Evolutionary conservation across 1,140 invertebrate genomes (phyloP).

Genomic region (Pectinophora gossypiella): DNA sequence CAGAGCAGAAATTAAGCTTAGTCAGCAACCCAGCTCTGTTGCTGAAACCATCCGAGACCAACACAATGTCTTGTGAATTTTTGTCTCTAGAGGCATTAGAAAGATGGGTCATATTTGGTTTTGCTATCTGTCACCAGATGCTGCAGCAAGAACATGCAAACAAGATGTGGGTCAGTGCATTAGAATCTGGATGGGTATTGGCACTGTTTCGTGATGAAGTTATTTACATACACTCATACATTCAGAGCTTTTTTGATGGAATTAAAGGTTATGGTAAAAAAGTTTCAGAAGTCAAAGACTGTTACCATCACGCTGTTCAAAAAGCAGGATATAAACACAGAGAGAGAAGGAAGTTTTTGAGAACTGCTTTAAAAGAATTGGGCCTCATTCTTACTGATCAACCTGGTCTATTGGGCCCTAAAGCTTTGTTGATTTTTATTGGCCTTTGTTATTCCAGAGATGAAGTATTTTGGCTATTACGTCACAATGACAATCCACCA

Average conservation of each 20-base stretch:
- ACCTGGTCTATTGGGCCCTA: conserved; percentile 96
- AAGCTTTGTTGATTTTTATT: conserved; percentile 98
- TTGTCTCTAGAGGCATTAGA: conserved; percentile 96
- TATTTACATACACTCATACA: conserved; percentile 95
- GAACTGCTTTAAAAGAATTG: conserved; percentile 96
- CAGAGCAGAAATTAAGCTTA: conserved; percentile 95
- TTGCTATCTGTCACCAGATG: conserved; percentile 92
- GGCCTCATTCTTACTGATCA: conserved; percentile 97
- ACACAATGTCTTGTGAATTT: conserved; percentile 98
- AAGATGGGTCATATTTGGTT: conserved; percentile 97
- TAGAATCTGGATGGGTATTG: conserved; percentile 96
- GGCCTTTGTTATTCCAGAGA: conserved; percentile 95
- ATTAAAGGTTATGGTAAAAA: conserved; percentile 96
- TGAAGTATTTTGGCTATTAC: conserved; percentile 97
- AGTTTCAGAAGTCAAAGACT: conserved; percentile 96
- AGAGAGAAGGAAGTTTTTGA: conserved; percentile 96
- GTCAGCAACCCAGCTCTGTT: conserved; percentile 94
- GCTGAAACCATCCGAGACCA: conserved; percentile 94
- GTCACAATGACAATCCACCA: conserved; percentile 96
- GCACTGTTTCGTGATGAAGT: conserved; percentile 98
- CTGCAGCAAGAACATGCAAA: conserved; percentile 87
- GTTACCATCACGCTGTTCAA: conserved; percentile 91
- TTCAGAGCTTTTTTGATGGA: conserved; percentile 94
- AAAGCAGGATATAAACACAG: conserved; percentile 93
- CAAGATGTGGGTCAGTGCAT: conserved; percentile 92